Base-by-base conservation (phyloP, 2,113 vertebrate species). In the Muntiacus reevesi region DNA sequence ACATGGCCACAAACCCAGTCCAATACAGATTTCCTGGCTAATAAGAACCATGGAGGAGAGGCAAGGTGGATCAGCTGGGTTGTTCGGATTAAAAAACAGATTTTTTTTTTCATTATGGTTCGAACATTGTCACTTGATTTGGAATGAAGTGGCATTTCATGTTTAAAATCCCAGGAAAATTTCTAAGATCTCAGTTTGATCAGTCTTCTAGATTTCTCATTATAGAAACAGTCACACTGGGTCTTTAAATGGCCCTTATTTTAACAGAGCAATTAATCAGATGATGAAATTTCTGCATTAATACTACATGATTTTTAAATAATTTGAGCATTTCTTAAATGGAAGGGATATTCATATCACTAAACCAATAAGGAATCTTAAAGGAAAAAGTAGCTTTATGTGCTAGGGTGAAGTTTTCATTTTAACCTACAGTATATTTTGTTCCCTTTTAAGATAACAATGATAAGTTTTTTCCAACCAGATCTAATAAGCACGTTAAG, bases 381-480 rank as follows among this genome's bases (percentile, higher is more conserved):
- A 86, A 95, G 94, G 43, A 1, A 9, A 30, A 81, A 13, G 3
- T 33, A 94, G 55, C 45, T 83, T 88, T 90, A 91, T 9, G 2
- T 30, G 67, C 45, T 94, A 19, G 4, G 1, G 89, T 87, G 95
- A 97, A 94, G 82, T 85, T n/a, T 96, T 96, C 87, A 43, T 74
- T 74, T 14, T 96, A 97, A 79, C 78, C 81, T 96, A 87, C 6
- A 30, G 50, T 62, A 9, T 87, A 81, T 16, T 93, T 96, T 94
- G 62, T 91, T 81, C 62, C 97, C 86, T 97, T 97, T 59, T 89
- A 96, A 95, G 89, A 89, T 67, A 87, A 88, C 25, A 23, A 43
- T 12, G 76, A 13, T 57, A 40, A 40, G 30, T 89, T 97, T 89
- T 14, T 97, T 62, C 13, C 71, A 81, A 92, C 91, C 45, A 78